Percentiles rank a stretch among this genome's conserved stretches.
Conservation (phyloP, 2,113 vertebrate genomes). For the Daubentonia madagascariensis region DNA sequence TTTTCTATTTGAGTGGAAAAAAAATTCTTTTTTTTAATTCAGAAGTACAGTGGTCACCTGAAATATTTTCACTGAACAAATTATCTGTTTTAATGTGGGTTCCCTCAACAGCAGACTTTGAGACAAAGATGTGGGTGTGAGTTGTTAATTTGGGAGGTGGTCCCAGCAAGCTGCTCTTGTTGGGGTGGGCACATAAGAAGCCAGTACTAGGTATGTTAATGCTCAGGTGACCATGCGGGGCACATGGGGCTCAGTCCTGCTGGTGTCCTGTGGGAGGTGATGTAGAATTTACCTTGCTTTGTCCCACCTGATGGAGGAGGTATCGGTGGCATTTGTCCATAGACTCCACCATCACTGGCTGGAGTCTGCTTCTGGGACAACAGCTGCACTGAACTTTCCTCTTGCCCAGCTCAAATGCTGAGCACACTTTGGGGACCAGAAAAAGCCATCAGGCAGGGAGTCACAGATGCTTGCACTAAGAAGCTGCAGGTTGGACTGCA, state of each 20-base stretch:
- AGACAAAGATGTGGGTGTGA: neutral
- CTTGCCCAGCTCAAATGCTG: neutral
- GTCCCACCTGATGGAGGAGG: neutral
- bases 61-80: neutral
- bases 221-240: neutral
- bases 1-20: neutral
- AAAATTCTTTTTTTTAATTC: neutral
- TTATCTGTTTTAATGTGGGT: neutral
- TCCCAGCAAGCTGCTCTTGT: neutral
- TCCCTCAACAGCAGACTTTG: neutral
- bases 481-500: neutral
- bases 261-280: neutral
- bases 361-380: neutral
- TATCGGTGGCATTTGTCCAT: neutral
- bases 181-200: neutral
- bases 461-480: neutral
- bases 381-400: neutral
- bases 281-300: neutral
- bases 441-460: neutral
- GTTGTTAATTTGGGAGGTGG: neutral
- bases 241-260: accelerated
- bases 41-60: neutral
- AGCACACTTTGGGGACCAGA: neutral
- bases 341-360: neutral
- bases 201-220: neutral